Conservation (phyloP, 1,140 invertebrate species). For the Drosophila jambulina region DNA sequence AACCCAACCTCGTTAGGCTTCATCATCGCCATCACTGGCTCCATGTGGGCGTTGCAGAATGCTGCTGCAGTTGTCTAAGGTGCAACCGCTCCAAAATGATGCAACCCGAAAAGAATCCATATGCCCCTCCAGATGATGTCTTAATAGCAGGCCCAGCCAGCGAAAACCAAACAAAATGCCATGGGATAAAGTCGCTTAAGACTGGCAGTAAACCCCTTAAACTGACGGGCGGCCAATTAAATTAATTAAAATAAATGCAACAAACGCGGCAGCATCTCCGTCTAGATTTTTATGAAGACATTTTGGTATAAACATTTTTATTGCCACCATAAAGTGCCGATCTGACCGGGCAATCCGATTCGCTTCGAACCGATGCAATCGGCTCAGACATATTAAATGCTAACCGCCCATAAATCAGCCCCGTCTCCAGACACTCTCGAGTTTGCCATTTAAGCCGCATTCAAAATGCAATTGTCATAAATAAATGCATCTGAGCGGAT, state of each 20-base stretch:
- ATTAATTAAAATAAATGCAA: constrained; percentile 64
- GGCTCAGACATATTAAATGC: constrained; percentile 52
- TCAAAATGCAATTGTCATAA: constrained; percentile 73
- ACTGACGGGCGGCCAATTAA: constrained; percentile 50
- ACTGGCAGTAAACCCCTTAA: constrained; percentile 9
- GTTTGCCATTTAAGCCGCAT: constrained; percentile 66
- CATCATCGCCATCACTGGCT: constrained; percentile 6
- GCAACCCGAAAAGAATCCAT: constrained; percentile 23
- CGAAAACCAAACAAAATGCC: constrained; percentile 42
- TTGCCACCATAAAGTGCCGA: constrained; percentile 50
- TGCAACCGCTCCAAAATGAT: constrained; percentile 56
- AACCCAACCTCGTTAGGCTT: constrained; percentile 45
- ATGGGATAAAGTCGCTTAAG: constrained; percentile 6
- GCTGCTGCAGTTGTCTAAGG: constrained; percentile 38
- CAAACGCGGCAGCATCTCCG: constrained; percentile 3
- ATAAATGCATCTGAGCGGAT: constrained; percentile 53
- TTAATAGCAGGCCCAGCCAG: constrained; percentile 43
- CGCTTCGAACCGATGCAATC: constrained; percentile 36
- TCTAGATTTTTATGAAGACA: constrained; percentile 49
- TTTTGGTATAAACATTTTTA: constrained; percentile 61
- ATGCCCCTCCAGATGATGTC: constrained; percentile 48
- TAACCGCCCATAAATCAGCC: constrained; percentile 68
- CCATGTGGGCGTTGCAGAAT: constrained; percentile 66
- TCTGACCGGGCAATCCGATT: constrained; percentile 3
- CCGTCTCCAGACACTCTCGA: constrained; percentile 33